Evolutionary conservation across 64 coral and sea anemone species (phyloP).

Genomic region (Porites lutea): DNA sequence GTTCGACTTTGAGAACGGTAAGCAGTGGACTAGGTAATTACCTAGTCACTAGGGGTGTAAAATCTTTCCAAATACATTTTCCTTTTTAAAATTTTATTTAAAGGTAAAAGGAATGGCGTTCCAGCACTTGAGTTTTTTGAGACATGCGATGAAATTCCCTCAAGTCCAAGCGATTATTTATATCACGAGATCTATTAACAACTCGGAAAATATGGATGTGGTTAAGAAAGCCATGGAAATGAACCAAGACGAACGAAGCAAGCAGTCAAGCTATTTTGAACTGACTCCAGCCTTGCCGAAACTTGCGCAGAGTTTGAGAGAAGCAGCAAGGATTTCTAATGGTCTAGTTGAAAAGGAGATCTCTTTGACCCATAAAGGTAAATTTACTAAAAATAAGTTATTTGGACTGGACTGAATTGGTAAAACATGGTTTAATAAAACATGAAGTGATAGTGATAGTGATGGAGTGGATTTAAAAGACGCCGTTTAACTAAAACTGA

Average conservation of each 20-base stretch:
- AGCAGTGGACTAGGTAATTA: no score
- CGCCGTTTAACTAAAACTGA: no score
- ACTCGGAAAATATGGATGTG: slow-evolving; percentile 84
- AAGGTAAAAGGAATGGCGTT: slow-evolving; percentile 72
- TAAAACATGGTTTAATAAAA: no score
- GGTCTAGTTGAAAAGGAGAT: slow-evolving; percentile 48
- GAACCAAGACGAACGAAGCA: slow-evolving; percentile 74
- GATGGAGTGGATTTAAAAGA: no score
- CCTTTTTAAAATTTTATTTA: no score
- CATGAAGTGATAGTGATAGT: no score
- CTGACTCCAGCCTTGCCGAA: slow-evolving; percentile 66
- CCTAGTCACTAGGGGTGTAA: no score
- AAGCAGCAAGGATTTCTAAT: slow-evolving; percentile 37
- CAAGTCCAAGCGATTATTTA: slow-evolving; percentile 87
- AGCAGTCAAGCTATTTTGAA: slow-evolving; percentile 57
- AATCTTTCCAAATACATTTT: not conserved
- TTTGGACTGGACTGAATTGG: no score
- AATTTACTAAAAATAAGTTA: not conserved
- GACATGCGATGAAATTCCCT: slow-evolving; percentile 96
- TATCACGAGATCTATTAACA: slow-evolving; percentile 79
- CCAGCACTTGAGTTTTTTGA: slow-evolving; percentile 85
- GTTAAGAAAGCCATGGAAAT: slow-evolving; percentile 87
- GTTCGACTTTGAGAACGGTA: no score
- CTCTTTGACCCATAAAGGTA: slow-evolving; percentile 62
- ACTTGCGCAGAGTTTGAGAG: slow-evolving; percentile 59